Conservation (phyloP, 2,888 invertebrate genomes). For the Drosophila affinis region DNA sequence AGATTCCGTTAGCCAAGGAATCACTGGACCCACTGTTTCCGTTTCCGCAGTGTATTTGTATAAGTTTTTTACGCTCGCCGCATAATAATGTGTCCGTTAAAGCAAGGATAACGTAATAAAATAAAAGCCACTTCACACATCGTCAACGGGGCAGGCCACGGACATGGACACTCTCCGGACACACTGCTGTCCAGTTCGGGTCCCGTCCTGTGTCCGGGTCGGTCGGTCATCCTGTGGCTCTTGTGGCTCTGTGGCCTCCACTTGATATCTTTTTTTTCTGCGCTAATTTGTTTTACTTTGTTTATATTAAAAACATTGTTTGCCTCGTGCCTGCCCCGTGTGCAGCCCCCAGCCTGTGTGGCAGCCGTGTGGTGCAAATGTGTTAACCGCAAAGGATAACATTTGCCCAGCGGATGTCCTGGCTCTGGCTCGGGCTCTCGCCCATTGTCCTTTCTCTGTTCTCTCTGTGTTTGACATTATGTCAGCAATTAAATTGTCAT, state of each 20-base stretch:
- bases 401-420: slow-evolving; percentile 55
- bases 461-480: slow-evolving; percentile 59
- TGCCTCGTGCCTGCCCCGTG: slow-evolving; percentile 30
- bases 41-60: background rate
- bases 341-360: slow-evolving; percentile 36
- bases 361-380: slow-evolving; percentile 50
- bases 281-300: slow-evolving; percentile 78
- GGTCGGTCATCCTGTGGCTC: background rate
- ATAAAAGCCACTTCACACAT: slow-evolving; percentile 67
- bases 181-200: background rate
- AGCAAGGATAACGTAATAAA: slow-evolving; percentile 67
- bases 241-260: background rate
- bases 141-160: slow-evolving; percentile 24
- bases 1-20: background rate
- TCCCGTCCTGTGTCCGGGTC: slow-evolving; percentile 15
- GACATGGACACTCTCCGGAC: background rate
- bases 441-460: slow-evolving; percentile 5
- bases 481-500: slow-evolving; percentile 75
- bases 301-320: slow-evolving; percentile 77
- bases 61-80: slow-evolving; percentile 47
- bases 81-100: slow-evolving; percentile 66
- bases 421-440: slow-evolving; percentile 29
- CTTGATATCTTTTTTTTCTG: slow-evolving; percentile 13
- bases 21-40: background rate
- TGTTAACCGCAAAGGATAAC: slow-evolving; percentile 77